Conservation (phyloP, 2,113 vertebrate genomes). For the Etheostoma cragini region DNA sequence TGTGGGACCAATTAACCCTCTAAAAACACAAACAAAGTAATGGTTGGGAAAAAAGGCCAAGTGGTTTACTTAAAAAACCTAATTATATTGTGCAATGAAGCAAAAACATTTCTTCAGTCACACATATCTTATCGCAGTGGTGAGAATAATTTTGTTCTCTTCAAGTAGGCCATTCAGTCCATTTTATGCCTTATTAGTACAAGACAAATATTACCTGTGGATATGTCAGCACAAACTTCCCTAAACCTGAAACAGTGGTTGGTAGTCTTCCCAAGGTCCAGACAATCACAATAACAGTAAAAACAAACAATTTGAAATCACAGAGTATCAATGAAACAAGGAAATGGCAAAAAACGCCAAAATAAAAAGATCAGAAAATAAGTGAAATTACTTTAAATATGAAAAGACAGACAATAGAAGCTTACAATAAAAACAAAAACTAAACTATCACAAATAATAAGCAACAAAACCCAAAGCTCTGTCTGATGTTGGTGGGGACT, state of each 20-base stretch:
- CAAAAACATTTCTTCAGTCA: not conserved
- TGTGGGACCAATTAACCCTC: slow-evolving; percentile 62
- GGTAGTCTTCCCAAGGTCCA: not conserved
- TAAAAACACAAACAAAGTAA: slow-evolving; percentile 45
- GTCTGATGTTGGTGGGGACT: not conserved
- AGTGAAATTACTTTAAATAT: no score
- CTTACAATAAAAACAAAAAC: not conserved
- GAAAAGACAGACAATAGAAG: not conserved
- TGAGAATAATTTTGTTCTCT: not conserved
- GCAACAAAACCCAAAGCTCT: not conserved
- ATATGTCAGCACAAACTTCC: not conserved
- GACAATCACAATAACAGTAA: not conserved
- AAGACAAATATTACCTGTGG: not conserved
- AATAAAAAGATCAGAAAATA: not conserved
- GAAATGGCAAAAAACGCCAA: not conserved
- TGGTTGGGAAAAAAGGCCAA: slow-evolving; percentile 40
- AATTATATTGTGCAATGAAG: slow-evolving; percentile 15
- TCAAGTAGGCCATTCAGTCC: not conserved
- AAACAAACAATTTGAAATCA: not conserved
- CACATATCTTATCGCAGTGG: not conserved
- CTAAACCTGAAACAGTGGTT: no score
- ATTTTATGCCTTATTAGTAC: not conserved
- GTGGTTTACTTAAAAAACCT: slow-evolving; percentile 5
- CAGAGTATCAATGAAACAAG: not conserved
- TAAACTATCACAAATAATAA: not conserved